phyloP scores from a whole-genome alignment of 2,797 vertebrate genomes.

The Ctenochaetus hawaiiensis region DNA sequence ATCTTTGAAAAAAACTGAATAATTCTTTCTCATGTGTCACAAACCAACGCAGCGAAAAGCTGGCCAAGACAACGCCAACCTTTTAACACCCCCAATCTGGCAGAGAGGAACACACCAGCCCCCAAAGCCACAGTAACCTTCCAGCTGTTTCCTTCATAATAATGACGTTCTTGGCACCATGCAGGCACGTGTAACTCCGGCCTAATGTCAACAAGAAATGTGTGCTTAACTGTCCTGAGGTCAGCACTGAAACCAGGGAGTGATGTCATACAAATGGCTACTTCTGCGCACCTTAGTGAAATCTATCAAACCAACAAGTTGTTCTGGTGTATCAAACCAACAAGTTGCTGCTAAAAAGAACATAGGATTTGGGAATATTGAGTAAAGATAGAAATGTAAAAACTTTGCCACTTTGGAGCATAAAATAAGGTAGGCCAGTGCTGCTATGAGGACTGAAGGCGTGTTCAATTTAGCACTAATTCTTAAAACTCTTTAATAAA shows the following conservation, averaged over 20 bases:
- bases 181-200: slow-evolving; percentile 52
- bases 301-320: neutral
- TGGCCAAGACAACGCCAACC: slow-evolving; percentile 24
- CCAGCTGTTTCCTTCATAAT: slow-evolving; percentile 74
- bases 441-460: neutral
- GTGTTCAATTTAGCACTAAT: neutral
- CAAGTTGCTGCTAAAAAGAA: neutral
- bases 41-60: slow-evolving; percentile 1
- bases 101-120: slow-evolving; percentile 16
- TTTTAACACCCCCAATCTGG: slow-evolving; percentile 13
- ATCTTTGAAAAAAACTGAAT: neutral
- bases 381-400: neutral
- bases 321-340: no score
- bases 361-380: neutral
- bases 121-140: slow-evolving; percentile 23
- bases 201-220: slow-evolving; percentile 52
- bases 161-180: slow-evolving; percentile 37
- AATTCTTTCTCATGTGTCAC: neutral
- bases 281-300: slow-evolving; percentile 1
- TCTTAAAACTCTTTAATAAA: neutral
- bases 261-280: slow-evolving; percentile 4
- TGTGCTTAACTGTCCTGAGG: slow-evolving; percentile 14
- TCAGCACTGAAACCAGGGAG: slow-evolving; percentile 8
- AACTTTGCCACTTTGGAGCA: neutral
- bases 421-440: neutral